phyloP scores from a whole-genome alignment of 2,797 vertebrate species.

The Pristis pectinata region DNA sequence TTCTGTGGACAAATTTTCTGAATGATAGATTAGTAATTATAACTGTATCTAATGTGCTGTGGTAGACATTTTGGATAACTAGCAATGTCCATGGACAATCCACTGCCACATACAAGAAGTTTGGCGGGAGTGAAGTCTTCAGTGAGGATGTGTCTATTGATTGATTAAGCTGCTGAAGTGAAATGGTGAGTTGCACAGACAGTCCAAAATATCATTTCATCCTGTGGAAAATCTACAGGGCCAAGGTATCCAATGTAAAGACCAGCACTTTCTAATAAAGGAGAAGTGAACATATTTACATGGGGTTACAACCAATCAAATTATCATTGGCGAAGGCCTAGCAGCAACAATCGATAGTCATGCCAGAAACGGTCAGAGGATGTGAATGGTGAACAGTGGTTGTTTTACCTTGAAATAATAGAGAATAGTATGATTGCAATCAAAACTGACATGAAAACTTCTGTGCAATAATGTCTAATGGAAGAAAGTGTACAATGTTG shows the following conservation, averaged over 20 bases:
- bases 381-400: neutral
- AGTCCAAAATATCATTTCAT: neutral
- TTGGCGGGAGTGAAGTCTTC: neutral
- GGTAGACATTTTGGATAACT: neutral
- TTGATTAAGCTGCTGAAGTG: neutral
- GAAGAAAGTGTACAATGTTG: neutral
- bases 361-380: neutral
- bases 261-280: neutral
- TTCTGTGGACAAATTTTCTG: neutral
- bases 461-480: neutral
- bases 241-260: neutral
- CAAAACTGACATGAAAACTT: neutral
- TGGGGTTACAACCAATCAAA: neutral
- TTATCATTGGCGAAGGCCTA: neutral
- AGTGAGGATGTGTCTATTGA: neutral
- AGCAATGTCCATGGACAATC: neutral
- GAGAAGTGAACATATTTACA: neutral
- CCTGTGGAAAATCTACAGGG: neutral
- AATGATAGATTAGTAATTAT: conserved; percentile 5
- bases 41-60: neutral
- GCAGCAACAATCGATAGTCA: neutral
- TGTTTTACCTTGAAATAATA: neutral
- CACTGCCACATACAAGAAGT: neutral
- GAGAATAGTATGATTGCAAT: neutral
- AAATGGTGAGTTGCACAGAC: neutral